A percentile compares a stretch with the other conserved stretches of the same genome.
phyloP scores from a whole-genome alignment of 1,140 invertebrate genomes.

The Doryteuthis pealeii region DNA sequence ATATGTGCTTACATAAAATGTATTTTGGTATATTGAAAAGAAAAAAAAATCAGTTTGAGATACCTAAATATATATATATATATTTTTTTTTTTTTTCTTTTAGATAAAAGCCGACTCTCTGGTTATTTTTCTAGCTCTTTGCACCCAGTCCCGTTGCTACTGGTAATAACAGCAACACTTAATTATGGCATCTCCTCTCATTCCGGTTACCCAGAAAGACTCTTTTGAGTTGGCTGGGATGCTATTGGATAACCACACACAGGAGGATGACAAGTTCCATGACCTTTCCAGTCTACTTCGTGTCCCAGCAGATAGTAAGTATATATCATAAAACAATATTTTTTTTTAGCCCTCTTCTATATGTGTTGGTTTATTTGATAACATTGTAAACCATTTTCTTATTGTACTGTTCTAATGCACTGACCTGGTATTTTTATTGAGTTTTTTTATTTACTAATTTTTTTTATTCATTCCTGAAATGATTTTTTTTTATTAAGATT shows the following conservation, averaged over 20 bases:
- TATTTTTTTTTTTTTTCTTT: no score
- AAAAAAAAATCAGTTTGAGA: no score
- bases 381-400: not conserved
- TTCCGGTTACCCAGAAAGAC: conserved; percentile 41
- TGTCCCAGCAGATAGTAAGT: conserved; percentile 54
- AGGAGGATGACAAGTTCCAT: conserved; percentile 49
- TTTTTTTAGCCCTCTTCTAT: not conserved
- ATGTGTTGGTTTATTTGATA: not conserved
- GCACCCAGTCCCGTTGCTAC: no score
- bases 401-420: not conserved
- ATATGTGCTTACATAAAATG: no score
- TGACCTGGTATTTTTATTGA: not conserved
- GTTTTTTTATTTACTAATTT: no score
- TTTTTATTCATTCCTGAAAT: no score
- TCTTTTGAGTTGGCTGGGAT: conserved; percentile 43
- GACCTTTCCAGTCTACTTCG: conserved; percentile 53
- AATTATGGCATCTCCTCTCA: conserved; percentile 15
- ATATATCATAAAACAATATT: not conserved
- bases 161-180: not conserved
- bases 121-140: no score
- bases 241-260: conserved; percentile 48
- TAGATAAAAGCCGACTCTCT: no score
- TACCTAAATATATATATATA: no score
- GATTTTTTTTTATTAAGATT: no score
- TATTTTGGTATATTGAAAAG: no score